These are phyloP conservation scores for Malurus leucopterus DNA, from an alignment of 2,797 vertebrate genomes.

Conservation along the genomic window DNA sequence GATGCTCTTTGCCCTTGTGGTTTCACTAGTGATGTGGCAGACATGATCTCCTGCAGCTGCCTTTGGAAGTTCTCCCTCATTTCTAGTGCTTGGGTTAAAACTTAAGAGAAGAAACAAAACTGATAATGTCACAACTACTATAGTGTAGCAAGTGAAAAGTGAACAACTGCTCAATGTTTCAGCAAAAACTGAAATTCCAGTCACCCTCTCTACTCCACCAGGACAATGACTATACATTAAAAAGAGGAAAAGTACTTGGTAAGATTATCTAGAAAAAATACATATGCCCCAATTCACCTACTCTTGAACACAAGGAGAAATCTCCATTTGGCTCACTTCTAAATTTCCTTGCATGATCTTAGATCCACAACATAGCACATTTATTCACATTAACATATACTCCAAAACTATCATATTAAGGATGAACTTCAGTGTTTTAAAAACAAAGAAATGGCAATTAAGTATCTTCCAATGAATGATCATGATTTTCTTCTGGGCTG, in stretches of 20 bases:
- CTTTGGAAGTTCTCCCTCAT: slow-evolving; percentile 92
- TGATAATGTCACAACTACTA: neutral
- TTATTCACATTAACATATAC: neutral
- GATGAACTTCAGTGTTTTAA: neutral
- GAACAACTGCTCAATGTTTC: neutral
- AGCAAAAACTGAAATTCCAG: neutral
- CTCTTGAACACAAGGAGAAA: neutral
- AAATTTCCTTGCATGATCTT: neutral
- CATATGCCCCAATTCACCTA: fast-evolving
- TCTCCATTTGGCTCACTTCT: neutral
- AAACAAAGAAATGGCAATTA: neutral
- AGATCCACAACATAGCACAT: neutral
- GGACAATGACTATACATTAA: neutral
- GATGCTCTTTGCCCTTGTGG: slow-evolving; percentile 77
- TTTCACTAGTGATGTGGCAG: slow-evolving; percentile 85
- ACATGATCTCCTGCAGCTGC: slow-evolving; percentile 97
- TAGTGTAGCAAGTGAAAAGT: neutral
- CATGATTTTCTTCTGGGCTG: neutral
- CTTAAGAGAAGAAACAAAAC: slow-evolving; percentile 57
- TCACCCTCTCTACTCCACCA: neutral
- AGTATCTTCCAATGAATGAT: neutral
- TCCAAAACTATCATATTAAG: neutral
- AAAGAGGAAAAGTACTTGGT: neutral
- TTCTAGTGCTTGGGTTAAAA: slow-evolving; percentile 85
- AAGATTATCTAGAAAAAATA: neutral